Evolutionary conservation across 1,140 invertebrate species (phyloP).

Genomic region (Cyrtorhinus lividipennis): DNA sequence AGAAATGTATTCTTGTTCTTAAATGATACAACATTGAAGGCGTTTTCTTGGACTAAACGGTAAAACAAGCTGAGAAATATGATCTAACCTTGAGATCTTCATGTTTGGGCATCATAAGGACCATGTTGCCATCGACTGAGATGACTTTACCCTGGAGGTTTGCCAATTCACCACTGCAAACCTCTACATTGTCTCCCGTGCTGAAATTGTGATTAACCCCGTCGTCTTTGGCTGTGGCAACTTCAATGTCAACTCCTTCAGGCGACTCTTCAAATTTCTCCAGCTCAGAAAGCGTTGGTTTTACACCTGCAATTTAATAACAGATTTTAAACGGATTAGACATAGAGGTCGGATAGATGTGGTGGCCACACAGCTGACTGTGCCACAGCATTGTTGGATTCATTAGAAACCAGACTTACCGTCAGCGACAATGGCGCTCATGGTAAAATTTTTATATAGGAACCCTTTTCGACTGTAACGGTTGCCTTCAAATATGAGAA

Average conservation of each 20-base stretch:
- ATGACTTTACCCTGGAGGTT: constrained; percentile 89
- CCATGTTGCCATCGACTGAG: constrained; percentile 85
- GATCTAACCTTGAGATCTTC: constrained; percentile 68
- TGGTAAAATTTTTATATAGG: constrained; percentile 88
- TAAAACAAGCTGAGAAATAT: background rate
- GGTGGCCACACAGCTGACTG: no score
- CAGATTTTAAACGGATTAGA: no score
- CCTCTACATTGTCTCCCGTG: constrained; percentile 90
- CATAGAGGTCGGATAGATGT: no score
- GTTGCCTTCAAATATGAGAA: constrained; percentile 92
- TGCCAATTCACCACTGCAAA: constrained; percentile 86
- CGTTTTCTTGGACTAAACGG: background rate
- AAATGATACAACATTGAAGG: no score
- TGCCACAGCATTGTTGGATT: constrained; percentile 84
- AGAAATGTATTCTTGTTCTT: no score
- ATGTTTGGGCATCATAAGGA: constrained; percentile 93
- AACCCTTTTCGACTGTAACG: constrained; percentile 89
- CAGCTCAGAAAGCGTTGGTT: constrained; percentile 84
- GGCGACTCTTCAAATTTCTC: constrained; percentile 93
- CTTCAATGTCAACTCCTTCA: constrained; percentile 75
- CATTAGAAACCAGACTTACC: constrained; percentile 68
- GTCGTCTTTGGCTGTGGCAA: constrained; percentile 48
- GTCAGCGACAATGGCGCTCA: constrained; percentile 83
- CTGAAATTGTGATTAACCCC: constrained; percentile 69
- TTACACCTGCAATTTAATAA: constrained; percentile 72